phyloP scores from a whole-genome alignment of 2,888 invertebrate genomes.

The Tinea semifulvella region DNA sequence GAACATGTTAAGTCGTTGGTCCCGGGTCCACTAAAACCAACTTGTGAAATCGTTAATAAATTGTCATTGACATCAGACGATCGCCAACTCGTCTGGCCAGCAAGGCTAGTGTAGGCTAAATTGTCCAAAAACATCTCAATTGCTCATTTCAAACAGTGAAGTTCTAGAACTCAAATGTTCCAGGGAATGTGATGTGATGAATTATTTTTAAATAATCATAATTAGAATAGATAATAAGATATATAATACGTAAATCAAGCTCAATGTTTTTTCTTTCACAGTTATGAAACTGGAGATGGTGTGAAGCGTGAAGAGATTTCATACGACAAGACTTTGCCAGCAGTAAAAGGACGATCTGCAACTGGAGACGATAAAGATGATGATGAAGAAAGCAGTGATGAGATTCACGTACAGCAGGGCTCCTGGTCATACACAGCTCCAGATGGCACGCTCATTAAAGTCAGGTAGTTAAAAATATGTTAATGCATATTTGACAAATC shows the following conservation, averaged over 20 bases:
- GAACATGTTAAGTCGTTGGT: no score
- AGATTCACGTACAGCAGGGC: slow-evolving; percentile 70
- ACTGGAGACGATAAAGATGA: slow-evolving; percentile 52
- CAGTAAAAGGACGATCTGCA: slow-evolving; percentile 41
- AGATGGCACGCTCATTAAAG: slow-evolving; percentile 71
- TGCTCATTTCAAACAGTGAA: no score
- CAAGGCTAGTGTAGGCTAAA: no score
- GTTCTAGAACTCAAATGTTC: no score
- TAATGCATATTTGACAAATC: no score
- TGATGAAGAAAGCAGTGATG: slow-evolving; percentile 52
- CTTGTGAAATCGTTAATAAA: no score
- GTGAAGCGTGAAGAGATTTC: slow-evolving; percentile 79
- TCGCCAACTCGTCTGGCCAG: no score
- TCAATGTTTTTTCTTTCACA: slow-evolving; percentile 31
- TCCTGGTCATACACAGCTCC: slow-evolving; percentile 76
- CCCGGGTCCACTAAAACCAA: no score
- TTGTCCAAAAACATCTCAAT: no score
- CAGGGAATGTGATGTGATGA: not conserved
- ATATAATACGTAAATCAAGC: not conserved
- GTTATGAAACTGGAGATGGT: slow-evolving; percentile 82
- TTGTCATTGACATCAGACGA: no score
- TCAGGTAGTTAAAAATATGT: no score
- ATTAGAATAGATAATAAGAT: slow-evolving; percentile 9
- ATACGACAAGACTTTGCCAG: slow-evolving; percentile 70
- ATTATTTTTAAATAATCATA: slow-evolving; percentile 9